Percentiles rank a stretch among this genome's conserved stretches.
phyloP scores from a whole-genome alignment of 2,888 invertebrate genomes.

The Penaeus monodon region DNA sequence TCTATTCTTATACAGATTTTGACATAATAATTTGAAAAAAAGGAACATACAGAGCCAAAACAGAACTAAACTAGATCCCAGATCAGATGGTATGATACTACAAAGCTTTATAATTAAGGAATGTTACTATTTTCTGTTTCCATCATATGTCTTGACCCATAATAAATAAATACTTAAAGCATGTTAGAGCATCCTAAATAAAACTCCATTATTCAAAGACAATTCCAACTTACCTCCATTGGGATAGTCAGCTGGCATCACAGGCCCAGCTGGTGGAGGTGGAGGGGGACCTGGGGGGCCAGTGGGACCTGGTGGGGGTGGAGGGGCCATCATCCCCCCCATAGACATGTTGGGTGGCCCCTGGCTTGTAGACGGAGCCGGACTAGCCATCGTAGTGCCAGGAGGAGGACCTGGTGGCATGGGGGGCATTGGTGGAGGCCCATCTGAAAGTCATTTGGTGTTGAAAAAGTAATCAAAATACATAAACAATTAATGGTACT shows the following conservation, averaged over 20 bases:
- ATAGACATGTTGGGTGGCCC: constrained; percentile 51
- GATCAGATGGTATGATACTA: too few species aligned
- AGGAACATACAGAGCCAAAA: too few species aligned
- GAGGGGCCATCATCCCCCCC: constrained; percentile 59
- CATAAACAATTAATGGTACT: not conserved
- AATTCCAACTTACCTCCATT: constrained; percentile 25
- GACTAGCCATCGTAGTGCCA: constrained; percentile 43
- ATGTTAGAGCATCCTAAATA: not conserved
- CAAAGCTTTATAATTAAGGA: too few species aligned
- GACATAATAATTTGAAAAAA: too few species aligned
- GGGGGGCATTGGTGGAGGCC: constrained; percentile 58
- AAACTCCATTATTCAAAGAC: not conserved
- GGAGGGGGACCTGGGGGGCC: constrained; percentile 54
- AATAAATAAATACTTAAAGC: not conserved
- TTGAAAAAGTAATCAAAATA: not conserved
- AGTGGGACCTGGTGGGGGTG: constrained; percentile 52
- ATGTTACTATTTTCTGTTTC: too few species aligned
- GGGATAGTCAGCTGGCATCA: constrained; percentile 51
- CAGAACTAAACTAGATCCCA: too few species aligned
- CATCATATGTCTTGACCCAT: too few species aligned
- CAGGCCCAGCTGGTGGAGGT: constrained; percentile 52
- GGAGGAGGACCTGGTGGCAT: constrained; percentile 57
- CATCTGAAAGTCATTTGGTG: constrained; percentile 27
- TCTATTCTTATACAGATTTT: too few species aligned
- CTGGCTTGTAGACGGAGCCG: constrained; percentile 39